Evolutionary conservation across 2,888 invertebrate genomes (phyloP), one percentile per base, ranked within the genome.

Genomic region (Harpalus rufipes): DNA sequence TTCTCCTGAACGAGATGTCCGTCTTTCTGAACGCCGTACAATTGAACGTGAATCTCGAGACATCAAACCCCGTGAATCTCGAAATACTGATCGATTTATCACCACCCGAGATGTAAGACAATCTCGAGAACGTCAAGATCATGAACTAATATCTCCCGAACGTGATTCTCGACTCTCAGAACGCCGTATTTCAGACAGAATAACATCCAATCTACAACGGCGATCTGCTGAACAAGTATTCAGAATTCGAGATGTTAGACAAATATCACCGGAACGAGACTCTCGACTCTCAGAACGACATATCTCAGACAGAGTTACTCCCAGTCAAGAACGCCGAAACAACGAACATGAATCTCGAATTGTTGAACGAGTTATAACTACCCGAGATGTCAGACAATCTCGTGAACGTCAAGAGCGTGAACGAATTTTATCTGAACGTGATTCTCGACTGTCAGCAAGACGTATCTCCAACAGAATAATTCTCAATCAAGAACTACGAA

Each of bases 311-410:
- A 32, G 68, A 39, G 2, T 32, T 14, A 41, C 14, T 32, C 39
- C 4, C 7, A 68, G 14, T 39, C n/a, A 12, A n/a, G 74, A 74
- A 44, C 74, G 51, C 1, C 74, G 68, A 12, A 63, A 10, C 65
- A 39, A 32, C 8, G n/a, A 68, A 0, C 39, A 25, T 14, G 68
- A 68, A 68, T 21, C 25, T 10, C 63, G 18, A 63, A 25, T 25
- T 25, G 25, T 0, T 21, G 25, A 63, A 0, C 25, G 63, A 10
- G 10, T 16, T 59, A 16, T 16, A 0, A 41, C 21, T 6, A 39
- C 14, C 2, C 39, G 68, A 7, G 18, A 63, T 63, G 25, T 41
- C 68, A 68, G 14, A 59, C 59, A 63, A 63, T 63, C 68, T 59
- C 59, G 59, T 16, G 59, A 59, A 16, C 16, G 14, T n/a, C 16